Evolutionary conservation across 2,113 vertebrate genomes (phyloP).

Genomic region (Gymnorhina tibicen): DNA sequence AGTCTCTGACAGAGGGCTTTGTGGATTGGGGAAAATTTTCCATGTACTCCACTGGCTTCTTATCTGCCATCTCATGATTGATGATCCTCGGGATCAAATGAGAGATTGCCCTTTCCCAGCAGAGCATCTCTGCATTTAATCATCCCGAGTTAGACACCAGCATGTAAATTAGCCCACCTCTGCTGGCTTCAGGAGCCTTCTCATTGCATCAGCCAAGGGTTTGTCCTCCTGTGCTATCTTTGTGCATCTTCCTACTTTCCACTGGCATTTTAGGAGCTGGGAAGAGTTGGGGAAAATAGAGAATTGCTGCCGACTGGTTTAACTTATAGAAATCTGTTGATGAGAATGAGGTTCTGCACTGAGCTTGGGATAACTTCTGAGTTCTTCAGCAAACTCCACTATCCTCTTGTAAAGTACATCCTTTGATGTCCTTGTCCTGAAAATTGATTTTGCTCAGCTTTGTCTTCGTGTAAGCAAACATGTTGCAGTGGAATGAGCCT

Average conservation of each 20-base stretch:
- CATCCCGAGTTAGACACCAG: constrained; percentile 24
- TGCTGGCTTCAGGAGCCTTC: not conserved
- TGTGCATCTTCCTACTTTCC: not conserved
- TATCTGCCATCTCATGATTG: constrained; percentile 45
- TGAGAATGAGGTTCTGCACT: not conserved
- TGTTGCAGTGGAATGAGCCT: constrained; percentile 10
- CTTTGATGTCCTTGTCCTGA: not conserved
- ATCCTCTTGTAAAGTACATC: not conserved
- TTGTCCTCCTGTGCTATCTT: not conserved
- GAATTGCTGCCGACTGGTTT: not conserved
- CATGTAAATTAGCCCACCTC: constrained; percentile 30
- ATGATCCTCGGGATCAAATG: constrained; percentile 18
- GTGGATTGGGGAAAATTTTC: not conserved
- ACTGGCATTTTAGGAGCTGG: not conserved
- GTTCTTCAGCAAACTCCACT: not conserved
- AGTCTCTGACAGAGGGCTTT: not conserved
- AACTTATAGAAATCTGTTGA: not conserved
- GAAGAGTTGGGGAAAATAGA: not conserved
- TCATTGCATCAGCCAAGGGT: not conserved
- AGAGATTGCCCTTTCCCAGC: constrained; percentile 46
- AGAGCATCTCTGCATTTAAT: constrained; percentile 49
- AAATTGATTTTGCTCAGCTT: not conserved
- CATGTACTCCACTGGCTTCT: not conserved
- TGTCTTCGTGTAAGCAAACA: not conserved
- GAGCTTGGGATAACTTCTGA: not conserved